A percentile compares a stretch with the other conserved stretches of the same genome.
Conservation (phyloP, 2,888 invertebrate species). For the Plagodis dolabraria region DNA sequence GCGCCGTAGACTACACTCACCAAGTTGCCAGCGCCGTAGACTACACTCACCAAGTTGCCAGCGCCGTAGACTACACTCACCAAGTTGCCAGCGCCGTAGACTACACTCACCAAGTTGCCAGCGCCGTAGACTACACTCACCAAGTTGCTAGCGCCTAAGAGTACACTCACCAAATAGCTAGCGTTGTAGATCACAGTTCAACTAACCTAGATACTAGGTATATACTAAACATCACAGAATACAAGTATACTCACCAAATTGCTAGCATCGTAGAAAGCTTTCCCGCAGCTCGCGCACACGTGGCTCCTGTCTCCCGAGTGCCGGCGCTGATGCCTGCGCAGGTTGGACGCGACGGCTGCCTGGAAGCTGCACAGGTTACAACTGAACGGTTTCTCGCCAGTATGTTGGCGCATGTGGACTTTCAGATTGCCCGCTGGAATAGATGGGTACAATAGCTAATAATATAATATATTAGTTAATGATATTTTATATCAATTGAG, state of each 20-base stretch:
- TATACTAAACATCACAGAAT: no score
- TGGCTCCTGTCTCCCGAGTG: conserved; percentile 51
- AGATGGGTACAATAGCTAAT: neutral
- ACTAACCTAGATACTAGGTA: no score
- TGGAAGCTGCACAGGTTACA: conserved; percentile 67
- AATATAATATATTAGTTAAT: no score
- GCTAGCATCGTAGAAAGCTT: conserved; percentile 66
- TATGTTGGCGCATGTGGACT: conserved; percentile 71
- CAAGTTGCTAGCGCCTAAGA: no score
- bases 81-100: no score
- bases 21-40: no score
- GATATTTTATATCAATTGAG: neutral
- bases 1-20: no score
- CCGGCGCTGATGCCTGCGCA: conserved; percentile 67
- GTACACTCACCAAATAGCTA: no score
- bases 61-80: no score
- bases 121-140: no score
- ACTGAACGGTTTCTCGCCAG: conserved; percentile 67
- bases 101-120: conserved; percentile 51
- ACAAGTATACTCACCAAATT: conserved; percentile 56
- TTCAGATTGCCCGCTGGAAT: conserved; percentile 66
- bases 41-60: no score
- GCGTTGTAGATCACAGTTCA: no score
- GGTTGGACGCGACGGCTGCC: conserved; percentile 58
- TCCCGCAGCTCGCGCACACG: conserved; percentile 64